Conservation (phyloP, 1,140 invertebrate species). For the Aricia agestis region DNA sequence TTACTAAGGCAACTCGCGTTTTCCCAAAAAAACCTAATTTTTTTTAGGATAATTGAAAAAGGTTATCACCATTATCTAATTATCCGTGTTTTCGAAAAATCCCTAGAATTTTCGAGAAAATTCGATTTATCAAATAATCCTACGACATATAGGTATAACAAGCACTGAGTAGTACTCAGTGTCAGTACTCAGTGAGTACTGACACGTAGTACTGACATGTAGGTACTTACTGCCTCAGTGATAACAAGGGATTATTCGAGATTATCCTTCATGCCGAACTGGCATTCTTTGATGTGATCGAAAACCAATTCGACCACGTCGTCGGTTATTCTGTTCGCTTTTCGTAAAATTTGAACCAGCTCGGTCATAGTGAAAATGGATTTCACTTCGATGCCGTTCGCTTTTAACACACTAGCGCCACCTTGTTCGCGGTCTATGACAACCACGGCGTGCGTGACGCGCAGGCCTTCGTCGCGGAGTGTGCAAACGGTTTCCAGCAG, state of each 20-base stretch:
- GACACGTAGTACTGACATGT: too few relatives aligned
- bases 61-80: too few relatives aligned
- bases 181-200: too few relatives aligned
- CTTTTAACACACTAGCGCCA: constrained; percentile 83
- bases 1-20: too few relatives aligned
- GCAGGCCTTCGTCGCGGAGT: constrained; percentile 83
- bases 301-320: constrained; percentile 79
- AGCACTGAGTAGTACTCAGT: too few relatives aligned
- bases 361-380: constrained; percentile 82
- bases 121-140: too few relatives aligned
- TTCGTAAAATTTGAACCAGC: constrained; percentile 82
- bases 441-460: constrained; percentile 88
- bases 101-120: too few relatives aligned
- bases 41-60: too few relatives aligned
- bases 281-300: constrained; percentile 78
- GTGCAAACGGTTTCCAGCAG: constrained; percentile 91
- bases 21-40: too few relatives aligned
- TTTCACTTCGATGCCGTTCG: constrained; percentile 84
- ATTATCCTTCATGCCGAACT: constrained; percentile 48
- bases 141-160: too few relatives aligned
- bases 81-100: too few relatives aligned
- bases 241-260: constrained; percentile 17
- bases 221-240: too few relatives aligned
- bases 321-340: constrained; percentile 79
- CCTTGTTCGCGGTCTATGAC: constrained; percentile 95